Evolutionary conservation across 2,113 vertebrate species (phyloP).

Genomic region (Picathartes gymnocephalus): DNA sequence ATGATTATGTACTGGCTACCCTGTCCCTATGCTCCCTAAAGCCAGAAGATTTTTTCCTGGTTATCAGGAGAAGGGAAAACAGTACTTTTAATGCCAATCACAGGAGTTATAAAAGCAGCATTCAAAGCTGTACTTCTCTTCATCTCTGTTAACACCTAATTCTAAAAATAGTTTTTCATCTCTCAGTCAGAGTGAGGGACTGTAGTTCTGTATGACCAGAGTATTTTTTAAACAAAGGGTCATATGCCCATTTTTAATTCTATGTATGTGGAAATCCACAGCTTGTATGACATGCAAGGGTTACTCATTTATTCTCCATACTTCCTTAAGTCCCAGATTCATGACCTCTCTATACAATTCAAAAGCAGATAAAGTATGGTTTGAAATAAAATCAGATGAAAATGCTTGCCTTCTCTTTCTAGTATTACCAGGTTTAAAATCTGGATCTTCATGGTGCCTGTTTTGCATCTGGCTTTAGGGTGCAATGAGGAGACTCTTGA

Average conservation of each 20-base stretch:
- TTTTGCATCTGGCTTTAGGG: neutral
- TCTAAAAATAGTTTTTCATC: neutral
- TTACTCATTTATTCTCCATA: neutral
- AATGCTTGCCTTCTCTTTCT: neutral
- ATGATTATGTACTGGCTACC: neutral
- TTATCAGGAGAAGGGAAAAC: neutral
- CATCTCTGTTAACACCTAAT: neutral
- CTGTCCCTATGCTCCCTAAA: neutral
- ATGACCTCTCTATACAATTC: neutral
- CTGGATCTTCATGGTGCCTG: neutral
- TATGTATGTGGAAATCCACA: neutral
- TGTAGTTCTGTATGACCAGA: neutral
- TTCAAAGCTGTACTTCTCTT: neutral
- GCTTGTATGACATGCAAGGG: neutral
- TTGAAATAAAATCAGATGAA: neutral
- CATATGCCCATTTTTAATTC: neutral
- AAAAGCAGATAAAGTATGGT: neutral
- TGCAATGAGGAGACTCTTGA: neutral
- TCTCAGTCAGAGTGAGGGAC: neutral
- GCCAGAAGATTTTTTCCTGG: neutral
- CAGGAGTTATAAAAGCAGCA: neutral
- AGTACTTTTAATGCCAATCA: neutral
- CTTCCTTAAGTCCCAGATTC: neutral
- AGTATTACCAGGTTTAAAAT: neutral
- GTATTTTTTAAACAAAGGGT: neutral